Evolutionary conservation across 2,113 vertebrate species (phyloP).

Genomic region (Collichthys lucidus): DNA sequence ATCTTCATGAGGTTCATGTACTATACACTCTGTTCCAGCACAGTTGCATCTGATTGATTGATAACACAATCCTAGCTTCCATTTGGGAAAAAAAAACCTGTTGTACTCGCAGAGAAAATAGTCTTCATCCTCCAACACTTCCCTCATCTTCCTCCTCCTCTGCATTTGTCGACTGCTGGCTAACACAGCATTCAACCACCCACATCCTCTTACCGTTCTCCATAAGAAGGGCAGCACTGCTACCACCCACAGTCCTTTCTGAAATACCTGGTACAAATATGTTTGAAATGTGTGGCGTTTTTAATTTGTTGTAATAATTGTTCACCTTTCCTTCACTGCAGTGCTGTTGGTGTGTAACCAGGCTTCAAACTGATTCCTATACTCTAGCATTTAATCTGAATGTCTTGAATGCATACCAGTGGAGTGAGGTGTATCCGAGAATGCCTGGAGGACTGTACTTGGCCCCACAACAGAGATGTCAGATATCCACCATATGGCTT

Average conservation of each 20-base stretch:
- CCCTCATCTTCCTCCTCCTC: conserved; percentile 78
- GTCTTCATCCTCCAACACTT: conserved; percentile 72
- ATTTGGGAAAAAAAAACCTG: conserved; percentile 33
- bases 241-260: conserved; percentile 68
- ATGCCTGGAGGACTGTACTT: conserved; percentile 54
- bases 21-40: background rate
- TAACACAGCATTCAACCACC: conserved; percentile 68
- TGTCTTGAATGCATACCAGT: conserved; percentile 61
- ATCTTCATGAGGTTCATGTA: background rate
- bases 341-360: conserved; percentile 17
- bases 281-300: conserved; percentile 34
- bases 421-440: conserved; percentile 58
- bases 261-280: conserved; percentile 58
- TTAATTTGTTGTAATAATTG: background rate
- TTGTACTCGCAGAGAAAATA: conserved; percentile 24
- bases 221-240: conserved; percentile 47
- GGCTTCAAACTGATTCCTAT: conserved; percentile 7
- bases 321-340: background rate
- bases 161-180: conserved; percentile 62
- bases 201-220: conserved; percentile 68
- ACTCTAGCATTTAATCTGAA: conserved; percentile 26
- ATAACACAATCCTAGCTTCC: background rate
- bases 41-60: background rate
- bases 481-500: conserved; percentile 58
- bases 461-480: conserved; percentile 47